Evolutionary conservation across 2,888 invertebrate genomes (phyloP).

Genomic region (Lepidocyrtoides sp.): DNA sequence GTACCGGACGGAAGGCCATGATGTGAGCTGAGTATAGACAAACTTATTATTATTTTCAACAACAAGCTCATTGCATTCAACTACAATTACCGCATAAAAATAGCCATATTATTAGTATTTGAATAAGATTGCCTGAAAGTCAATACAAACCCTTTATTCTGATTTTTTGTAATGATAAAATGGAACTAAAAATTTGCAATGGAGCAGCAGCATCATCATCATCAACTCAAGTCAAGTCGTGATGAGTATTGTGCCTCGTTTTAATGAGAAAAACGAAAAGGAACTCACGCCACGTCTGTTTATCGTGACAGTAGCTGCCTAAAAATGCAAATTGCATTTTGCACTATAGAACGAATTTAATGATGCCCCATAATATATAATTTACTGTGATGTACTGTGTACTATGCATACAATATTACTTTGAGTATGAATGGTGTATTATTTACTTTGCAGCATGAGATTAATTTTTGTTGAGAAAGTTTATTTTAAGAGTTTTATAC

Average conservation of each 20-base stretch:
- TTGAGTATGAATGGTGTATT: not conserved
- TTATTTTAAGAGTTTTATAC: not conserved
- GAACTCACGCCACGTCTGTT: conserved; percentile 58
- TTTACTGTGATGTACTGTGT: not conserved
- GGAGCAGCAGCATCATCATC: no score
- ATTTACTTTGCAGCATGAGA: conserved; percentile 35
- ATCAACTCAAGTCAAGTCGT: conserved; percentile 29
- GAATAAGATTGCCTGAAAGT: conserved; percentile 5
- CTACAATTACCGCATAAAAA: not conserved
- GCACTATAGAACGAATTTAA: not conserved
- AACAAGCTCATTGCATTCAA: not conserved
- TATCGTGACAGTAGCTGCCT: conserved; percentile 57
- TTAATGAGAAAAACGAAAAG: conserved; percentile 56
- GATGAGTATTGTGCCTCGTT: conserved; percentile 37
- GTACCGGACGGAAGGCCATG: no score
- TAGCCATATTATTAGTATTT: not conserved
- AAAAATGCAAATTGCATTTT: conserved; percentile 59
- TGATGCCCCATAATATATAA: no score
- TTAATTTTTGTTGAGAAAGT: conserved; percentile 47
- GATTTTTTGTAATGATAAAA: conserved; percentile 27
- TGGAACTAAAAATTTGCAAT: conserved; percentile 35
- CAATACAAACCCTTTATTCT: not conserved
- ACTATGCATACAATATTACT: not conserved
- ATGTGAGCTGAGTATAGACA: not conserved
- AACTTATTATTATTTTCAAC: no score